These are phyloP conservation scores for Epinotia bilunana DNA, from an alignment of 2,888 invertebrate genomes.

Conservation along the genomic window DNA sequence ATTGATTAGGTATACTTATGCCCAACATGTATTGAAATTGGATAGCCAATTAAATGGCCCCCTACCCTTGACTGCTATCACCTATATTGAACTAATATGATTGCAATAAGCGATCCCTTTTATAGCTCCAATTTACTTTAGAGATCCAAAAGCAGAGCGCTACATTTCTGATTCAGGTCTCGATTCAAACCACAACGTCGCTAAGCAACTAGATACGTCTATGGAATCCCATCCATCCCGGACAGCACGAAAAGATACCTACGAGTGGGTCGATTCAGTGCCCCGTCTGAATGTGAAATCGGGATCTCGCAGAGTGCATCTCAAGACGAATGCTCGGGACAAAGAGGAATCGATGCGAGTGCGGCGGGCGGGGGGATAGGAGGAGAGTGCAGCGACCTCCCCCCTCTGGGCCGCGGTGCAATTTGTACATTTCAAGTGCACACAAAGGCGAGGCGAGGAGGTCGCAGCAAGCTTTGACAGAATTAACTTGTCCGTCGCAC, in stretches of 20 bases:
- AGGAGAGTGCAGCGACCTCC: constrained; percentile 78
- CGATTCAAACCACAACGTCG: constrained; percentile 50
- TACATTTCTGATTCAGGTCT: constrained; percentile 49
- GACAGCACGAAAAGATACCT: constrained; percentile 55
- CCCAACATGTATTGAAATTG: constrained; percentile 27
- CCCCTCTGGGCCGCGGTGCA: constrained; percentile 77
- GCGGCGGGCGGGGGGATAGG: constrained; percentile 69
- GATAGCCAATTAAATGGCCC: constrained; percentile 18
- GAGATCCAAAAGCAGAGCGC: constrained; percentile 37
- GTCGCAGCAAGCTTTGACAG: constrained; percentile 82
- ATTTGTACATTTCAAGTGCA: constrained; percentile 85
- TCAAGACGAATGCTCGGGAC: constrained; percentile 81
- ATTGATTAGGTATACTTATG: neutral
- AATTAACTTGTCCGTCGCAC: constrained; percentile 82
- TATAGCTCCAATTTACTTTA: constrained; percentile 44
- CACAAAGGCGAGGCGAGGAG: constrained; percentile 82
- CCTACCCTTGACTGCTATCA: neutral
- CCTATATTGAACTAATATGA: constrained; percentile 5
- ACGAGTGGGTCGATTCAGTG: constrained; percentile 55
- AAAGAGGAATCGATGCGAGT: constrained; percentile 82
- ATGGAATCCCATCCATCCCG: constrained; percentile 36
- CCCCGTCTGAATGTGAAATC: constrained; percentile 73
- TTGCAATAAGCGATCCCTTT: constrained; percentile 37
- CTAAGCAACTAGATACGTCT: constrained; percentile 45
- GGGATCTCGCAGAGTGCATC: constrained; percentile 77